These are phyloP conservation scores for Acomys russatus DNA, from an alignment of 2,797 vertebrate species.

Conservation along the genomic window DNA sequence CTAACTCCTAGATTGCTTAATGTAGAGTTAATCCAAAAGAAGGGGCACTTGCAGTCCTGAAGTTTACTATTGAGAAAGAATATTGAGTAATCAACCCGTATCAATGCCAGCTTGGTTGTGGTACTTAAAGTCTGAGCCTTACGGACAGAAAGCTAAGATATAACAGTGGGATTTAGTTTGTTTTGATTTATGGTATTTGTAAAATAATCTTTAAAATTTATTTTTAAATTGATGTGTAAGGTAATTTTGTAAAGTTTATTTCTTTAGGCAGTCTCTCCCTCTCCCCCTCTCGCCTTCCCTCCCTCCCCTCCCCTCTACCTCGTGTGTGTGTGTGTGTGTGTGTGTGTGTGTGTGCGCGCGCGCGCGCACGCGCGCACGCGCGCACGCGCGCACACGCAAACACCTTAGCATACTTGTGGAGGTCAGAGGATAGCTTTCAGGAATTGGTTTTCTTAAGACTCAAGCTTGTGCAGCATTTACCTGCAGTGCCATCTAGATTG, in stretches of 20 bases:
- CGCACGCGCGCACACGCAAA: too few species aligned
- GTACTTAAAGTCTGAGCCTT: conserved; percentile 30
- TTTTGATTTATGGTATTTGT: conserved; percentile 58
- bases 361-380: too few species aligned
- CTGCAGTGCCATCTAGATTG: neutral
- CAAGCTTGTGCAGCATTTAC: neutral
- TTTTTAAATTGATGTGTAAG: neutral
- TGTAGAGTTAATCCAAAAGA: conserved; percentile 64
- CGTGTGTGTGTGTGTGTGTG: neutral
- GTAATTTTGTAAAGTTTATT: neutral
- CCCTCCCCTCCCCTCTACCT: too few species aligned
- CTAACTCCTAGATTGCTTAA: conserved; percentile 62
- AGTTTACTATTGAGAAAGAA: conserved; percentile 73
- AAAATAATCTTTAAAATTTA: conserved; percentile 37
- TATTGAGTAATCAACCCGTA: conserved; percentile 66
- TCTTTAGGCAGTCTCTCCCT: neutral
- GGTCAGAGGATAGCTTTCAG: neutral
- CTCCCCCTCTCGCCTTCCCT: too few species aligned
- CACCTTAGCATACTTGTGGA: too few species aligned
- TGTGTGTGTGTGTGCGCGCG: neutral
- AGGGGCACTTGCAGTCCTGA: conserved; percentile 58
- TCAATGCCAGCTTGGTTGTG: conserved; percentile 24
- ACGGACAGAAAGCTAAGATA: conserved; percentile 35
- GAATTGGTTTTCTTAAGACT: neutral
- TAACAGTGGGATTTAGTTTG: conserved; percentile 32